These are phyloP conservation scores for Hycleus cichorii DNA, from an alignment of 1,140 invertebrate species.

Conservation along the genomic window DNA sequence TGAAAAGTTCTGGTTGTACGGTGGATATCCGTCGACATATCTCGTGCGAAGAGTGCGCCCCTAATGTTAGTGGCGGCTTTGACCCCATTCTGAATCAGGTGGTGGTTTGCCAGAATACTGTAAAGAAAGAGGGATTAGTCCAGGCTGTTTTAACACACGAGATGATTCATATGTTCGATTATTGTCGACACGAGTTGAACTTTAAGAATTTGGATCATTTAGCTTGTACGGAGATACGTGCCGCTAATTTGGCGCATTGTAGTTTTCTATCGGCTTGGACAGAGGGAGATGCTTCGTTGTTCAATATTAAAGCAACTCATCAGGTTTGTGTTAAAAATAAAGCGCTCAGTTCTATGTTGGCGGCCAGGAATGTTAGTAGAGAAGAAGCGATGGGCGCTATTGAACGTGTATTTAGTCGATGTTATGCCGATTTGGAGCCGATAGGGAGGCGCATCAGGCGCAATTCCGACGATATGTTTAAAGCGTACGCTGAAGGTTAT, in stretches of 20 bases:
- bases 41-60: slow-evolving; percentile 83
- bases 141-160: slow-evolving; percentile 83
- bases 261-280: slow-evolving; percentile 73
- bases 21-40: slow-evolving; percentile 82
- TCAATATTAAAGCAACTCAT: slow-evolving; percentile 66
- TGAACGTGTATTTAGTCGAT: slow-evolving; percentile 83
- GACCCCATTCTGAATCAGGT: slow-evolving; percentile 86
- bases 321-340: slow-evolving; percentile 85
- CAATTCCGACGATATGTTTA: slow-evolving; percentile 67
- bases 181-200: slow-evolving; percentile 81
- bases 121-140: slow-evolving; percentile 54
- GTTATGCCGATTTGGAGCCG: slow-evolving; percentile 90
- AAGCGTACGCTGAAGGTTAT: slow-evolving; percentile 67
- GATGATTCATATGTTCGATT: slow-evolving; percentile 96
- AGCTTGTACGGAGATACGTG: slow-evolving; percentile 90
- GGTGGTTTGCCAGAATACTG: slow-evolving; percentile 85
- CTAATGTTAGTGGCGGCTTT: slow-evolving; percentile 80
- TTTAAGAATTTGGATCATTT: slow-evolving; percentile 88
- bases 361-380: slow-evolving; percentile 66
- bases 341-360: slow-evolving; percentile 73
- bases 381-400: slow-evolving; percentile 69
- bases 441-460: slow-evolving; percentile 75
- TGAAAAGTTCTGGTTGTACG: slow-evolving; percentile 74
- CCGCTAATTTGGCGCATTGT: slow-evolving; percentile 87
- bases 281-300: slow-evolving; percentile 68